Percentiles rank a stretch among this genome's conserved stretches.
Conservation (phyloP, 2,113 vertebrate genomes). For the Grammomys surdaster region DNA sequence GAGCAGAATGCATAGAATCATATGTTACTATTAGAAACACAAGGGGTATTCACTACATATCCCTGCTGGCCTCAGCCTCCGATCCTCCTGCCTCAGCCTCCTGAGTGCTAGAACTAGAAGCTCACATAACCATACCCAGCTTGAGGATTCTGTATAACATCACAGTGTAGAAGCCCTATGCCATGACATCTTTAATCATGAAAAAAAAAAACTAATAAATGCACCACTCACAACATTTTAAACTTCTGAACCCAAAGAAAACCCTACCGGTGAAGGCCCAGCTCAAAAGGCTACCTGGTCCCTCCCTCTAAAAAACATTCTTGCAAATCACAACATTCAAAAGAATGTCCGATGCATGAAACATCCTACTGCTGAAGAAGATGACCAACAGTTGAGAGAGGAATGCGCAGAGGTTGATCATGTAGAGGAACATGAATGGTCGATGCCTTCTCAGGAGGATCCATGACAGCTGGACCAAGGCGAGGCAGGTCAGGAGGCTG, state of each 20-base stretch:
- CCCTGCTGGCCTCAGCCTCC: neutral
- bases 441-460: neutral
- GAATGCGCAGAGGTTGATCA: neutral
- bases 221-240: neutral
- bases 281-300: neutral
- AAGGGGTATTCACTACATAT: neutral
- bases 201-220: neutral
- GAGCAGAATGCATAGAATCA: neutral
- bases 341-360: neutral
- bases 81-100: neutral
- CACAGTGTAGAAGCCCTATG: neutral
- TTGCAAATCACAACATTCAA: neutral
- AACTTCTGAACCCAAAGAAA: slow-evolving; percentile 12
- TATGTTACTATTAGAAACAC: slow-evolving; percentile 4
- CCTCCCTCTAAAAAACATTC: neutral
- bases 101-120: neutral
- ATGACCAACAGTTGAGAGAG: neutral
- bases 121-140: neutral
- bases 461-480: neutral
- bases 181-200: slow-evolving; percentile 11
- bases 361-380: neutral
- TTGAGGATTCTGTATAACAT: neutral
- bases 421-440: neutral
- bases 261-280: neutral
- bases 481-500: neutral